Base-by-base conservation (phyloP, 2,888 invertebrate species). In the Hanleya hanleyi region DNA sequence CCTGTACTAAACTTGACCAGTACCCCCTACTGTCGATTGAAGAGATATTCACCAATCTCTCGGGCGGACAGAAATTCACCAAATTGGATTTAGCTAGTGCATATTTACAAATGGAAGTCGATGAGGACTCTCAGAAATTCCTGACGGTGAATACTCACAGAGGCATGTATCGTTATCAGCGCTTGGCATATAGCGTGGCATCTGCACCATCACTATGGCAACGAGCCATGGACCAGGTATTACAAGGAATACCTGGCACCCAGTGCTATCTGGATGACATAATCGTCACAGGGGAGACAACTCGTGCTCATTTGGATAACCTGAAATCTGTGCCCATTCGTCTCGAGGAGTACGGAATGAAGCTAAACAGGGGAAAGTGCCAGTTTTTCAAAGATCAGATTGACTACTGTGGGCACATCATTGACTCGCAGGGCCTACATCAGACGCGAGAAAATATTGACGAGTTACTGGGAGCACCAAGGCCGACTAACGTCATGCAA, bases 1-100 rank as follows among this genome's bases (percentile, higher is more conserved):
- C 81, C 75, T 7, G 73, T 79, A n/a, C 36, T 41, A 72, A 82
- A 41, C 72, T 84, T 26, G 85, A 86, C 22, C 80, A 85, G 67
- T 79, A 83, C 68, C 81, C 76, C 70, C 73, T 86, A 38, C 80
- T 77, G 73, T 77, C 72, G 71, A 73, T 74, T 71, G 77, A 81
- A 62, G 81, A 73, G 78, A 76, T 83, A 87, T 83, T 84, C 61
- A 72, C 79, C 0, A 71, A 57, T 26, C 66, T 81, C 7, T 68
- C 74, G 26, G 71, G 77, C 26, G 80, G 80, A 9, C 38, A 76
- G 37, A 36, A 71, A 7, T 79, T 77, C 65, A 62, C 69, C 7
- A 74, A 71, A n/a, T 12, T 75, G 5, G 69, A 77, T 68, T 47
- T 77, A 22, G 62, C 57, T 5, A 50, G 57, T 66, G 71, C 69